Conservation (phyloP, 2,888 invertebrate species). For the Beris morrisii region DNA sequence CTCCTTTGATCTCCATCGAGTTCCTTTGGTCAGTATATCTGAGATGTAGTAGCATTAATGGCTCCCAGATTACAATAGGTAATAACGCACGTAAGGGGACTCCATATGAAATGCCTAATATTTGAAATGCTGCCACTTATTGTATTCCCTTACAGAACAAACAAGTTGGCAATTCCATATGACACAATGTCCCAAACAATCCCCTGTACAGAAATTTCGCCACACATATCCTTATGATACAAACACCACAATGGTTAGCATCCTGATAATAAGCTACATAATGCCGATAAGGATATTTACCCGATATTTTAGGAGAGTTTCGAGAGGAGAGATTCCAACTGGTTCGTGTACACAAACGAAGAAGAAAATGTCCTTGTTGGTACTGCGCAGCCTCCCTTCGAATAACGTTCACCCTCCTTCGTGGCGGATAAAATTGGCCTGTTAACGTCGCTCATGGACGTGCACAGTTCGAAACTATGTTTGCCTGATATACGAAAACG, state of each 20-base stretch:
- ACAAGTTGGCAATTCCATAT: conserved; percentile 26
- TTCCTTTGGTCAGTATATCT: too few species aligned
- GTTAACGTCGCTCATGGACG: conserved; percentile 14
- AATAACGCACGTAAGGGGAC: too few species aligned
- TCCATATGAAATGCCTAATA: not conserved
- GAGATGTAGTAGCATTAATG: too few species aligned
- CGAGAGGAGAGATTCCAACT: not conserved
- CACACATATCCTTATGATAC: conserved; percentile 10
- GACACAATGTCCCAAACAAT: not conserved
- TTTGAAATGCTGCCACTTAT: conserved; percentile 2
- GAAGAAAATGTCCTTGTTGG: not conserved
- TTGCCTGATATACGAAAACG: not conserved
- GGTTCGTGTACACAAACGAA: not conserved
- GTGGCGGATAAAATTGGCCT: not conserved
- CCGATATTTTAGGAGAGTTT: not conserved
- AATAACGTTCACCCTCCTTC: conserved; percentile 12
- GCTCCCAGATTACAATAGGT: too few species aligned
- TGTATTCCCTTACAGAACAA: conserved; percentile 22
- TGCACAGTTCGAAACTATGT: not conserved
- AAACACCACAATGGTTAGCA: not conserved
- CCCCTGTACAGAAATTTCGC: conserved; percentile 8
- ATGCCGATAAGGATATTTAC: conserved; percentile 24
- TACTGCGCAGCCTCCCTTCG: conserved; percentile 28
- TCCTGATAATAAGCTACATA: conserved; percentile 20
- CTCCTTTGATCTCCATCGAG: too few species aligned